phyloP scores from a whole-genome alignment of 2,888 invertebrate species.

The Xestia rhomboidea region DNA sequence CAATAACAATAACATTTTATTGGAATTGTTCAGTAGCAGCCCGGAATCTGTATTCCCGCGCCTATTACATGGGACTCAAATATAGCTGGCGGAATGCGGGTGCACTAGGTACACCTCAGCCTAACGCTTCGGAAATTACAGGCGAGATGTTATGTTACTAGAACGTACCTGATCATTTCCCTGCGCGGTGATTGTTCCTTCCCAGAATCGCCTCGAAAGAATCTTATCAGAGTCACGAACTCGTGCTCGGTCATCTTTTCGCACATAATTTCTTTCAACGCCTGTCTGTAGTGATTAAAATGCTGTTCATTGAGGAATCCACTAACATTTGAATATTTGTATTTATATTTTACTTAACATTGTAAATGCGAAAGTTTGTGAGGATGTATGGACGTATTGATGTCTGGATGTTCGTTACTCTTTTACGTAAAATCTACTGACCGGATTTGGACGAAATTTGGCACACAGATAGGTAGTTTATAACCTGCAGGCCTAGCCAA shows the following conservation, averaged over 20 bases:
- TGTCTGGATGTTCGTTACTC: too few species aligned
- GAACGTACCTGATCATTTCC: slow-evolving; percentile 83
- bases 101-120: background rate
- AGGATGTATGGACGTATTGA: too few species aligned
- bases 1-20: background rate
- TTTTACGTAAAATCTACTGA: too few species aligned
- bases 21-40: background rate
- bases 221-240: slow-evolving; percentile 93
- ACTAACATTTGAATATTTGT: background rate
- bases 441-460: too few species aligned
- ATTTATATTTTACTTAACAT: background rate
- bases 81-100: background rate
- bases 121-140: background rate
- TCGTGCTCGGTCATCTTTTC: slow-evolving; percentile 95
- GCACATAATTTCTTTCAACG: slow-evolving; percentile 92
- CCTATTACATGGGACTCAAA: background rate
- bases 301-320: background rate
- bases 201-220: slow-evolving; percentile 92
- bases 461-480: too few species aligned
- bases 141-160: background rate
- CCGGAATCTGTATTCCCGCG: background rate
- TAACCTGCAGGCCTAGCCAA: too few species aligned
- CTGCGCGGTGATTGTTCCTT: slow-evolving; percentile 83
- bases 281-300: slow-evolving; percentile 87
- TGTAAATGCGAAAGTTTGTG: too few species aligned